Evolutionary conservation across 2,797 vertebrate genomes (phyloP).

Genomic region (Cygnus olor): DNA sequence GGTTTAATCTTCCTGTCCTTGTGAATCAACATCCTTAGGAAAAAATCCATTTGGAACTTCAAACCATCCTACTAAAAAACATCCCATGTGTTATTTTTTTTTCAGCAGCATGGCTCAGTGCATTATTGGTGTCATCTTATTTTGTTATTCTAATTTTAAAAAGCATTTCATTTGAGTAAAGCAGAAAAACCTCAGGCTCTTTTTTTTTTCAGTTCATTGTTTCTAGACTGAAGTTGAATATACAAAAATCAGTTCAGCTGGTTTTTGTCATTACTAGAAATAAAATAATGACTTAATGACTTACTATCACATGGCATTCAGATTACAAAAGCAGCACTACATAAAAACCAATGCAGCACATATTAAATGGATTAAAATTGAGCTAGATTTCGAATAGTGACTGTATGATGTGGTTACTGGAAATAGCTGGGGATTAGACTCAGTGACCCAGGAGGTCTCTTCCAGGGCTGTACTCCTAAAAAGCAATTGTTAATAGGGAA

Average conservation of each 20-base stretch:
- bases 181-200: conserved; percentile 37
- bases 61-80: not conserved
- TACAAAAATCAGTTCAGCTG: conserved; percentile 44
- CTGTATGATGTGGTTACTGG: conserved; percentile 55
- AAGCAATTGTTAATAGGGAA: conserved; percentile 55
- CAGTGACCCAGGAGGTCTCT: conserved; percentile 61
- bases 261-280: conserved; percentile 51
- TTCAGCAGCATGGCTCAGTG: not conserved
- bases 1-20: not conserved
- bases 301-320: conserved; percentile 50
- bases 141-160: conserved; percentile 31
- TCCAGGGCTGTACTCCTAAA: conserved; percentile 31
- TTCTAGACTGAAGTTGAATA: conserved; percentile 30
- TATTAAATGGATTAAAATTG: conserved; percentile 61
- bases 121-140: not conserved
- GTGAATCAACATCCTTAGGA: not conserved
- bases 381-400: conserved; percentile 42
- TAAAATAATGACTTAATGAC: conserved; percentile 51
- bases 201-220: conserved; percentile 18
- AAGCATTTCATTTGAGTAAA: not conserved
- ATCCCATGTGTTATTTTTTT: not conserved
- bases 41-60: not conserved
- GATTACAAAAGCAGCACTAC: conserved; percentile 51
- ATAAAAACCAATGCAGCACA: conserved; percentile 31
- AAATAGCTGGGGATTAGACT: conserved; percentile 49